Conservation (phyloP, 1,140 invertebrate species). For the Drosophila elegans region DNA sequence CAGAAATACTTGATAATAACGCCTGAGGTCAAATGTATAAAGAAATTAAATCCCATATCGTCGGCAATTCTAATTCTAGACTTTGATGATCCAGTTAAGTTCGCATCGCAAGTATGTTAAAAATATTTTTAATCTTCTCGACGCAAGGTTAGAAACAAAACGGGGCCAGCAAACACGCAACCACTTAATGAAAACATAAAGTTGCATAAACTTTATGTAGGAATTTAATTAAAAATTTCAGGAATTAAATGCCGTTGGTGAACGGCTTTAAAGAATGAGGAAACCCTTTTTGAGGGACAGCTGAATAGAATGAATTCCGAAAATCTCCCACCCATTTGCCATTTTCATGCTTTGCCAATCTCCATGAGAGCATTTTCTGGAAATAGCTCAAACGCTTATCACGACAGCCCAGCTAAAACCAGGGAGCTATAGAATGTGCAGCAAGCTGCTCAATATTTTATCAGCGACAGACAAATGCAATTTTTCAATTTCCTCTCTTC, state of each 20-base stretch:
- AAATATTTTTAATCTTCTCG: slow-evolving; percentile 9
- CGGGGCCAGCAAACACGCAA: slow-evolving; percentile 19
- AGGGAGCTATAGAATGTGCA: slow-evolving; percentile 15
- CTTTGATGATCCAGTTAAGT: slow-evolving; percentile 26
- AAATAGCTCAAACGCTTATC: slow-evolving; percentile 69
- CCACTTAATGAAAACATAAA: not conserved
- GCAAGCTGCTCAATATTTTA: slow-evolving; percentile 69
- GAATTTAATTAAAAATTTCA: slow-evolving; percentile 30
- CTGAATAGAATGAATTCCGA: slow-evolving; percentile 23
- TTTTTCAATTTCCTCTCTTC: slow-evolving; percentile 68
- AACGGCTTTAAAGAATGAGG: slow-evolving; percentile 34
- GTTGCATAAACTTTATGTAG: not conserved
- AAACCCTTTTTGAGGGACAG: slow-evolving; percentile 25
- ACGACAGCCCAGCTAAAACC: slow-evolving; percentile 27
- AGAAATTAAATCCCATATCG: slow-evolving; percentile 17
- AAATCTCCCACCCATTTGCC: slow-evolving; percentile 8
- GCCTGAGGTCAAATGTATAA: slow-evolving; percentile 9
- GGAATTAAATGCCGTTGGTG: slow-evolving; percentile 38
- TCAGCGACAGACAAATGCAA: slow-evolving; percentile 69
- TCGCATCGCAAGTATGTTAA: slow-evolving; percentile 1
- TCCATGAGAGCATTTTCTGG: slow-evolving; percentile 49
- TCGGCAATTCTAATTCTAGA: slow-evolving; percentile 11
- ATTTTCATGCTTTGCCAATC: slow-evolving; percentile 35
- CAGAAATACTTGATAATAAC: not conserved
- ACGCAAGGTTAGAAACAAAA: slow-evolving; percentile 30